Percentiles rank a stretch among this genome's conserved stretches.
Conservation (phyloP, 2,113 vertebrate genomes). For the Lophura nycthemera region DNA sequence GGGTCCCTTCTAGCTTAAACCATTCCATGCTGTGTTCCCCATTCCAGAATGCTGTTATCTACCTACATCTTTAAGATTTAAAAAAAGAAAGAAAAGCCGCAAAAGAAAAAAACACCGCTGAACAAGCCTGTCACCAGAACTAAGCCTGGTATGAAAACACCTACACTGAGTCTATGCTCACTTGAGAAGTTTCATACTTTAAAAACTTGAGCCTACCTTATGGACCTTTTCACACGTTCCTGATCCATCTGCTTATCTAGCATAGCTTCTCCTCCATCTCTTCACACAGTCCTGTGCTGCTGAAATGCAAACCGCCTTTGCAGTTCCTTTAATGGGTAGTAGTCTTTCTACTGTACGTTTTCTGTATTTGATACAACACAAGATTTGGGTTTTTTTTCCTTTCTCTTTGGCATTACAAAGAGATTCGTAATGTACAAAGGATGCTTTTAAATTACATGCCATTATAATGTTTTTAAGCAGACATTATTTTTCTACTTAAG, state of each 20-base stretch:
- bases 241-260: constrained; percentile 70
- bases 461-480: constrained; percentile 36
- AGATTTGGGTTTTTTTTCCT: neutral
- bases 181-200: constrained; percentile 59
- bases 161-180: neutral
- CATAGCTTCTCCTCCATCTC: constrained; percentile 54
- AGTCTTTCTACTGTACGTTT: constrained; percentile 31
- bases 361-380: neutral
- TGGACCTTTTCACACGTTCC: constrained; percentile 60
- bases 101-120: neutral
- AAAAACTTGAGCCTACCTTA: constrained; percentile 61
- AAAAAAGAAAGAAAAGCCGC: neutral
- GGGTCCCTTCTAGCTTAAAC: too few species aligned
- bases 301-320: constrained; percentile 69
- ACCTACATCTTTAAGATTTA: neutral
- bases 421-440: neutral
- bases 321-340: constrained; percentile 59
- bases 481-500: constrained; percentile 22
- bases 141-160: constrained; percentile 31
- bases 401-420: neutral
- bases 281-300: constrained; percentile 52
- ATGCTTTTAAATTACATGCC: constrained; percentile 4
- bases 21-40: neutral
- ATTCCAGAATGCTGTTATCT: neutral
- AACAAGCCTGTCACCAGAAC: neutral